phyloP scores from a whole-genome alignment of 2,113 vertebrate genomes.

The Vidua chalybeata region DNA sequence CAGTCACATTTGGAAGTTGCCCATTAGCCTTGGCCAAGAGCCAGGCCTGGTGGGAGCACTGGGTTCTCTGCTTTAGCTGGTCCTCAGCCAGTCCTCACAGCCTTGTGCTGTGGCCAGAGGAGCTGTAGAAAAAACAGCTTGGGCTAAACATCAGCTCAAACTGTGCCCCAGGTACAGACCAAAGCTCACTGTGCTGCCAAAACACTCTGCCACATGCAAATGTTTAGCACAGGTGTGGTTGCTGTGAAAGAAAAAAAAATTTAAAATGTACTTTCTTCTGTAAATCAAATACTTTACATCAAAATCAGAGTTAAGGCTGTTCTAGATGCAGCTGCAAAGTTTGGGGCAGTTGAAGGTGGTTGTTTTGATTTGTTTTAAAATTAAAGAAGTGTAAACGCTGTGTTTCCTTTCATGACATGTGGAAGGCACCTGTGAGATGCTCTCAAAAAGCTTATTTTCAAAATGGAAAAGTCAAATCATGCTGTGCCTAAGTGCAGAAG shows the following conservation, averaged over 20 bases:
- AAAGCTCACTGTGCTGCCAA: neutral
- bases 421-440: neutral
- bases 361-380: neutral
- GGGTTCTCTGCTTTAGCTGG: rapidly evolving
- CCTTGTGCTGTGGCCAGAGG: rapidly evolving
- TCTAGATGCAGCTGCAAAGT: neutral
- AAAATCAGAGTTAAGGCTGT: neutral
- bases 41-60: neutral
- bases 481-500: neutral
- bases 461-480: neutral
- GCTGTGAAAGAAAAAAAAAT: neutral
- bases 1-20: neutral
- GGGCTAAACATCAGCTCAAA: neutral
- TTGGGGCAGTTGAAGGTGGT: neutral
- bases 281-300: neutral
- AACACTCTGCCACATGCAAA: neutral
- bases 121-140: neutral
- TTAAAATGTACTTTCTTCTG: rapidly evolving
- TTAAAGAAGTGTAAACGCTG: neutral
- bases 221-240: neutral
- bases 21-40: neutral
- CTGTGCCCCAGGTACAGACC: neutral
- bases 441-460: neutral
- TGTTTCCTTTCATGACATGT: neutral
- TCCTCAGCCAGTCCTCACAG: neutral